Percentiles rank a stretch among this genome's conserved stretches.
These are phyloP conservation scores for Virgularia gustaviana DNA, from an alignment of 92 coral and sea anemone species.

Conservation along the genomic window DNA sequence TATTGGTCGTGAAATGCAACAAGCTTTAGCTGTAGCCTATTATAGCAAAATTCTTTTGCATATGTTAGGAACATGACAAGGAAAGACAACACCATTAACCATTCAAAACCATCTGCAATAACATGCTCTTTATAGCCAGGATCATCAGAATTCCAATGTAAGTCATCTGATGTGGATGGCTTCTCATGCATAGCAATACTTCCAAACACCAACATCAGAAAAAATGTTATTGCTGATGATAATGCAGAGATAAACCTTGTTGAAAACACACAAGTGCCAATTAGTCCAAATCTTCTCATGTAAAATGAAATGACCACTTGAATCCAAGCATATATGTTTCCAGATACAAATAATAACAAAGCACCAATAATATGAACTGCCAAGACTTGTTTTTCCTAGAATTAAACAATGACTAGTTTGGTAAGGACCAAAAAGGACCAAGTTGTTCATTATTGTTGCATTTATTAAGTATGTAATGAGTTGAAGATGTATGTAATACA, in stretches of 20 bases:
- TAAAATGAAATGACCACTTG: slow-evolving; percentile 73
- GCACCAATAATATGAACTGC: slow-evolving; percentile 66
- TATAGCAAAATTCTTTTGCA: slow-evolving; percentile 75
- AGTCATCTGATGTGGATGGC: slow-evolving; percentile 41
- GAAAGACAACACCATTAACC: slow-evolving; percentile 66
- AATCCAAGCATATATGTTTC: slow-evolving; percentile 71
- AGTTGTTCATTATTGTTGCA: too few relatives aligned
- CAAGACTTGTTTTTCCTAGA: slow-evolving; percentile 56
- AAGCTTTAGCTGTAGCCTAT: slow-evolving; percentile 65
- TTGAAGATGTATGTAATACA: too few relatives aligned
- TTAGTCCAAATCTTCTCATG: slow-evolving; percentile 87
- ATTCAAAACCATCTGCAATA: slow-evolving; percentile 65
- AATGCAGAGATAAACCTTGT: slow-evolving; percentile 52
- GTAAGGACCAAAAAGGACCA: too few relatives aligned
- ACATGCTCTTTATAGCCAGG: slow-evolving; percentile 60
- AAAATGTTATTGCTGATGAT: slow-evolving; percentile 43
- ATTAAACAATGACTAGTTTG: too few relatives aligned
- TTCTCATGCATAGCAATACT: slow-evolving; percentile 35
- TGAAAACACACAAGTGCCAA: slow-evolving; percentile 56
- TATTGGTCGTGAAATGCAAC: slow-evolving; percentile 57
- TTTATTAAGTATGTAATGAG: too few relatives aligned
- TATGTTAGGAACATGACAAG: slow-evolving; percentile 65
- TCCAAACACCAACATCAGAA: slow-evolving; percentile 6
- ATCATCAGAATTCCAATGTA: slow-evolving; percentile 65
- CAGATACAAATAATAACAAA: slow-evolving; percentile 56